phyloP scores from a whole-genome alignment of 2,113 vertebrate genomes.

The Spheniscus mendiculus region DNA sequence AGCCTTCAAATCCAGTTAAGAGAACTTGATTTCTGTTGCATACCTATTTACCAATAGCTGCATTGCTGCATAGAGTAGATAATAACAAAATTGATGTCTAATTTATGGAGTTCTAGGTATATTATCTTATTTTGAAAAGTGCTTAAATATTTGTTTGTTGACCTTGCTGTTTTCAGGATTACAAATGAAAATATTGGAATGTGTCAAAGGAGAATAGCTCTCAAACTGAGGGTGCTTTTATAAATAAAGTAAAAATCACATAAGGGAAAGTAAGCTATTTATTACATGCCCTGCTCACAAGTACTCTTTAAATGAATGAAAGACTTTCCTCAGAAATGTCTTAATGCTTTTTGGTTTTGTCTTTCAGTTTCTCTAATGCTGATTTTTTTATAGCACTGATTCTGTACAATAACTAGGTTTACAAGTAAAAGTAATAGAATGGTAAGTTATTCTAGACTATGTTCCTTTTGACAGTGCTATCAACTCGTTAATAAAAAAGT shows the following conservation, averaged over 20 bases:
- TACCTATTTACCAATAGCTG: background rate
- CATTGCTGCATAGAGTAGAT: background rate
- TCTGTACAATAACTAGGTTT: constrained; percentile 2
- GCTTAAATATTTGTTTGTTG: background rate
- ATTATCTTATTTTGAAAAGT: background rate
- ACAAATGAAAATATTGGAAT: background rate
- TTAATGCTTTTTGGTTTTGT: background rate
- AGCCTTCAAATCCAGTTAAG: background rate
- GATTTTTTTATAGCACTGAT: background rate
- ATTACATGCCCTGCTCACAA: background rate
- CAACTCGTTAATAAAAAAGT: background rate
- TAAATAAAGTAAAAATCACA: background rate
- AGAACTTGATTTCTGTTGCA: background rate
- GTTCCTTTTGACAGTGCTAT: background rate
- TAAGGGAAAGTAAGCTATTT: background rate
- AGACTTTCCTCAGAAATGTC: background rate
- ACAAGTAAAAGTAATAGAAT: background rate
- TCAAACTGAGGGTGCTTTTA: background rate
- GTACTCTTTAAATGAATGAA: background rate
- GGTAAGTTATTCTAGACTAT: background rate
- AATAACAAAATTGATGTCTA: background rate
- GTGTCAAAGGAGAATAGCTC: background rate
- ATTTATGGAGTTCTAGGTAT: background rate
- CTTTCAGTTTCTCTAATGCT: background rate
- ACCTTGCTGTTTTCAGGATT: background rate